These are phyloP conservation scores for Drosophila acutilabella DNA, from an alignment of 2,888 invertebrate genomes.

Conservation along the genomic window DNA sequence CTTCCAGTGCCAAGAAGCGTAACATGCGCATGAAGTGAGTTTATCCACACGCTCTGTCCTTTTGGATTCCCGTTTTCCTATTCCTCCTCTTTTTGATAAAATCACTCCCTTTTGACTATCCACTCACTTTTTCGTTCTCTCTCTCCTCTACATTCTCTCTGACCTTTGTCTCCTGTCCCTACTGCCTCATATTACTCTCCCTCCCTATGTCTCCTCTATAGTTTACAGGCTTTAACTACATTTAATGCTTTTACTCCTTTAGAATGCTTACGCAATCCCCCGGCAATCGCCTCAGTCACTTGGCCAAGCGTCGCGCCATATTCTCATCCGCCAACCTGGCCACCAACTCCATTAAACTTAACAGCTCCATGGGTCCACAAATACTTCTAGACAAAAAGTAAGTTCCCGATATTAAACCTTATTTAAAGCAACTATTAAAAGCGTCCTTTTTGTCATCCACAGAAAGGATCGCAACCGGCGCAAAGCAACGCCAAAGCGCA, in stretches of 20 bases:
- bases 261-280: constrained; percentile 88
- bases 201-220: too few relatives aligned
- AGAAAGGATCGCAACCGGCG: constrained; percentile 80
- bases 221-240: not conserved
- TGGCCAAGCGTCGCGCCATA: constrained; percentile 90
- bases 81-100: too few relatives aligned
- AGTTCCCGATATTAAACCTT: constrained; percentile 9
- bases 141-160: too few relatives aligned
- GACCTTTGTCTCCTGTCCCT: too few relatives aligned
- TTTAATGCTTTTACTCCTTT: constrained; percentile 13
- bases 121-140: too few relatives aligned
- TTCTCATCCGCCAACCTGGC: constrained; percentile 90
- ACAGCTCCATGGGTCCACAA: constrained; percentile 79
- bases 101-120: too few relatives aligned
- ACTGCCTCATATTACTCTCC: too few relatives aligned
- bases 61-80: too few relatives aligned
- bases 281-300: constrained; percentile 90
- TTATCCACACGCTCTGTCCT: too few relatives aligned
- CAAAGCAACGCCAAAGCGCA: constrained; percentile 85
- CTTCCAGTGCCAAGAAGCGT: constrained; percentile 88
- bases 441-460: not conserved
- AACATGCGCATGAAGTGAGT: constrained; percentile 87
- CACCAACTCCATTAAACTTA: constrained; percentile 84
- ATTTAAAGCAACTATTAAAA: not conserved
- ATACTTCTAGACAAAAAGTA: constrained; percentile 82